Evolutionary conservation across 2,888 invertebrate genomes (phyloP).

Genomic region (Strigamia transsilvanica): DNA sequence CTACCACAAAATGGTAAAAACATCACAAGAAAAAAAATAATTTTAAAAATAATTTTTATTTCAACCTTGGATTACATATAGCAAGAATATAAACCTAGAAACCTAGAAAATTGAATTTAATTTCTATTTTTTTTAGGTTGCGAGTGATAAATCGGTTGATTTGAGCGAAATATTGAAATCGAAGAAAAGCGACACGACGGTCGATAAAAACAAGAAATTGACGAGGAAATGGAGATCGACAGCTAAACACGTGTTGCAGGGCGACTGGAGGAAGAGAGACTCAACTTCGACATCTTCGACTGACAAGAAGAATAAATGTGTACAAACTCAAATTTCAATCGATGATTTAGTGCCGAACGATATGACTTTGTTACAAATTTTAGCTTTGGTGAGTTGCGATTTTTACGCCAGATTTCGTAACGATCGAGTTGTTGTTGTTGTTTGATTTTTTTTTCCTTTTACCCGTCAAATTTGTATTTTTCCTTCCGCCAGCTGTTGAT

Average conservation of each 20-base stretch:
- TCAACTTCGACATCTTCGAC: slow-evolving; percentile 5
- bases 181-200: slow-evolving; percentile 24
- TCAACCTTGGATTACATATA: slow-evolving; percentile 11
- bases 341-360: slow-evolving; percentile 63
- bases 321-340: slow-evolving; percentile 33
- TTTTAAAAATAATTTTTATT: background rate
- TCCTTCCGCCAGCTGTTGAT: too few species aligned
- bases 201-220: slow-evolving; percentile 51
- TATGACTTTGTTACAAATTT: slow-evolving; percentile 73
- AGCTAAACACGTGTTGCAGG: slow-evolving; percentile 14
- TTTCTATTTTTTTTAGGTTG: background rate
- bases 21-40: too few species aligned
- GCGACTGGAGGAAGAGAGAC: background rate
- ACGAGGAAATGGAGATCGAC: slow-evolving; percentile 35
- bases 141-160: background rate
- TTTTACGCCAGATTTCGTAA: too few species aligned
- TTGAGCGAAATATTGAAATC: background rate
- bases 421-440: too few species aligned
- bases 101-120: background rate
- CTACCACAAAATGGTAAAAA: too few species aligned
- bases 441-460: background rate
- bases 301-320: slow-evolving; percentile 40
- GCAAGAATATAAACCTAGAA: background rate
- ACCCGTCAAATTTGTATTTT: background rate
- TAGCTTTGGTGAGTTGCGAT: slow-evolving; percentile 82